phyloP scores from a whole-genome alignment of 2,113 vertebrate genomes.

The Paratilapia polleni region DNA sequence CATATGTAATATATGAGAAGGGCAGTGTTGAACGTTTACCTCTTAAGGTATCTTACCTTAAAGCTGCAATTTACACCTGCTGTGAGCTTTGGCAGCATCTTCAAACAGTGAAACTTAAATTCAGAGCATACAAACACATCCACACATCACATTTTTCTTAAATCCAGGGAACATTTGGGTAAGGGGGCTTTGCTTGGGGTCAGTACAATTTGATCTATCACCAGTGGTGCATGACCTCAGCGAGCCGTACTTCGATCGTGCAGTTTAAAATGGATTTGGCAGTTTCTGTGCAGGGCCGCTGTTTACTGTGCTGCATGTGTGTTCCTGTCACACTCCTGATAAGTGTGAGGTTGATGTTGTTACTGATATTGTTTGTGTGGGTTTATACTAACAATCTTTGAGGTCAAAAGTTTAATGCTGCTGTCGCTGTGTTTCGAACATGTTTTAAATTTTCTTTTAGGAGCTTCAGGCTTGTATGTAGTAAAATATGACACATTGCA shows the following conservation, averaged over 20 bases:
- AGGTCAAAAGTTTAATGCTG: neutral
- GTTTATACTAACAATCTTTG: neutral
- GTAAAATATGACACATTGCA: neutral
- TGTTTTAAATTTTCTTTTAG: slow-evolving; percentile 1
- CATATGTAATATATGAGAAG: neutral
- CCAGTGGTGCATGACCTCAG: neutral
- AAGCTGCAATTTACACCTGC: neutral
- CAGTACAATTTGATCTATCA: neutral
- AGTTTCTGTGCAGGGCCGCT: neutral
- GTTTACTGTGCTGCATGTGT: neutral
- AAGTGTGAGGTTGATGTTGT: neutral
- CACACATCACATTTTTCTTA: neutral
- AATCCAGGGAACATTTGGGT: neutral
- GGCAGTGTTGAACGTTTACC: too few relatives aligned
- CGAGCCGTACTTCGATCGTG: neutral
- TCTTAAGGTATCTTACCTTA: neutral
- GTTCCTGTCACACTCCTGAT: neutral
- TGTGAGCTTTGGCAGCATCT: neutral
- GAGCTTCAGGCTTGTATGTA: neutral
- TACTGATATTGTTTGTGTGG: neutral
- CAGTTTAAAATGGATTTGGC: neutral
- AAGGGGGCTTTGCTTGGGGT: neutral
- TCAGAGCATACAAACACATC: neutral
- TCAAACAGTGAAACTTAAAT: neutral
- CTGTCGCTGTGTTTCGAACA: neutral